A percentile compares a stretch with the other conserved stretches of the same genome.
Conservation (phyloP, 2,888 invertebrate genomes). For the Plebejus argus region DNA sequence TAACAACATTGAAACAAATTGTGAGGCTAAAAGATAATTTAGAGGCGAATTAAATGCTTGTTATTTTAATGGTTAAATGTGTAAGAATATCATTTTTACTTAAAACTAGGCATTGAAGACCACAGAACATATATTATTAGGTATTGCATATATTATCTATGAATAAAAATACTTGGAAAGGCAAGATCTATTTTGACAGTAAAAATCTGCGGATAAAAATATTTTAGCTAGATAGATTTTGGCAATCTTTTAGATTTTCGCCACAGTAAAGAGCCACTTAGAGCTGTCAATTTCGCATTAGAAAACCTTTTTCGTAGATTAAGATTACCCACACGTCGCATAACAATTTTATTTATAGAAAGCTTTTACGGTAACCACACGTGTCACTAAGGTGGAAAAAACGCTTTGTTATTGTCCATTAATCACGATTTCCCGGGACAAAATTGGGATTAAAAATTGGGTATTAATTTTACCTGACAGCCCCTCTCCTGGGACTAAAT, state of each 20-base stretch:
- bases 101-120: no score
- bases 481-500: slow-evolving; percentile 17
- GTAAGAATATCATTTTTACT: no score
- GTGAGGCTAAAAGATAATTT: background rate
- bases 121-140: no score
- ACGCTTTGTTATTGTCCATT: background rate
- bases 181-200: no score
- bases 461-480: slow-evolving; percentile 21
- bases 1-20: background rate
- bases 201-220: no score
- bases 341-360: slow-evolving; percentile 19
- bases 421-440: slow-evolving; percentile 14
- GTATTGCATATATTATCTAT: no score
- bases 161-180: no score
- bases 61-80: no score
- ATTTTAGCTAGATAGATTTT: background rate
- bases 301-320: background rate
- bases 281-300: background rate
- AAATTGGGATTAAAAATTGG: slow-evolving; percentile 27
- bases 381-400: background rate
- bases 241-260: background rate
- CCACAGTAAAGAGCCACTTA: background rate
- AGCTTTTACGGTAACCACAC: slow-evolving; percentile 16
- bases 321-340: background rate
- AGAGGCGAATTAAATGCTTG: no score